Percentiles rank a stretch among this genome's conserved stretches.
Conservation (phyloP, 2,888 invertebrate species). For the Tenthredo distinguenda region DNA sequence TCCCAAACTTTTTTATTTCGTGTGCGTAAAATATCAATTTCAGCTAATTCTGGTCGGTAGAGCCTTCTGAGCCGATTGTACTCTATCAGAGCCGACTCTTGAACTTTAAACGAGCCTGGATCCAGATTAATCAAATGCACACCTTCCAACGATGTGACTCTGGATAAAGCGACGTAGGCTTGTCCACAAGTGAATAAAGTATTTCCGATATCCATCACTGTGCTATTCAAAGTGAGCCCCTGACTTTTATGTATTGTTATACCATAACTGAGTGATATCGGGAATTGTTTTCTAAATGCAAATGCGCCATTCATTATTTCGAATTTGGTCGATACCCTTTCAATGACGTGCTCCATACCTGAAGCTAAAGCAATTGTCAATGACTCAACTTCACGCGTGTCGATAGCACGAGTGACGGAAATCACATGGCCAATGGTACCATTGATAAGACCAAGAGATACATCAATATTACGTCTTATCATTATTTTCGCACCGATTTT, state of each 20-base stretch:
- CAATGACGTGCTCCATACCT: slow-evolving; percentile 56
- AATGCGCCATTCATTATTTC: slow-evolving; percentile 59
- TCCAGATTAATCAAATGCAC: slow-evolving; percentile 62
- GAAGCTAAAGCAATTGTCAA: slow-evolving; percentile 57
- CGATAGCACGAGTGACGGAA: slow-evolving; percentile 53
- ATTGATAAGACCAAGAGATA: slow-evolving; percentile 64
- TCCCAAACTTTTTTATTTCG: slow-evolving; percentile 48
- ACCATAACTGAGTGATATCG: slow-evolving; percentile 62
- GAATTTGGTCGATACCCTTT: slow-evolving; percentile 62
- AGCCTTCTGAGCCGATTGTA: slow-evolving; percentile 58
- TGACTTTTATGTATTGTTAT: slow-evolving; percentile 55
- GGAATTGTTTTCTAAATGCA: slow-evolving; percentile 61
- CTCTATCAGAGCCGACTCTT: slow-evolving; percentile 56
- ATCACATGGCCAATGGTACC: slow-evolving; percentile 61
- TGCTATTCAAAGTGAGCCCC: slow-evolving; percentile 45
- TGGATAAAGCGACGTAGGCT: not conserved
- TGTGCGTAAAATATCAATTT: slow-evolving; percentile 40
- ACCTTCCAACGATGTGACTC: slow-evolving; percentile 54
- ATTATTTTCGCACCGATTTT: slow-evolving; percentile 62
- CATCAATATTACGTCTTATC: slow-evolving; percentile 61
- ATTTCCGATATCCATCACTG: slow-evolving; percentile 44
- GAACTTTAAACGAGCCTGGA: slow-evolving; percentile 57
- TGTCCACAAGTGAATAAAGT: slow-evolving; percentile 45
- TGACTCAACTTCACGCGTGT: slow-evolving; percentile 55
- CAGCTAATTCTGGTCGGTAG: slow-evolving; percentile 54